A percentile compares a stretch with the other conserved stretches of the same genome.
phyloP scores from a whole-genome alignment of 1,140 invertebrate genomes.

The Ptiloglossa arizonensis region DNA sequence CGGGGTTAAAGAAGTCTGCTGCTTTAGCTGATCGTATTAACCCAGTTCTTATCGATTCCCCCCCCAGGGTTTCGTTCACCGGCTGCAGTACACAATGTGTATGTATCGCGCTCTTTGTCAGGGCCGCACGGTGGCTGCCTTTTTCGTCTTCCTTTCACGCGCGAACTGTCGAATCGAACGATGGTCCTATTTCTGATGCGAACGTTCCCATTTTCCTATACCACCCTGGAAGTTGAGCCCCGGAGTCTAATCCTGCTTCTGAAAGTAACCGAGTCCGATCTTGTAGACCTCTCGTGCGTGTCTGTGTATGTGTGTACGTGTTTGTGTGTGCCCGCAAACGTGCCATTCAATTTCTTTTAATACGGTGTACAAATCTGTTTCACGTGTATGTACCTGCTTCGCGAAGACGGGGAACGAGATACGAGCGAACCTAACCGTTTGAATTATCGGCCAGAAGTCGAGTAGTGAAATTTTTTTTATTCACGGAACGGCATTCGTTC shows the following conservation, averaged over 20 bases:
- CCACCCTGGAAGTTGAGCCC: background rate
- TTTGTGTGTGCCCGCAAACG: no score
- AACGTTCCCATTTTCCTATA: constrained; percentile 1
- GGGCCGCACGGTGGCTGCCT: background rate
- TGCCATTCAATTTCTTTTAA: background rate
- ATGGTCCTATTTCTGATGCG: constrained; percentile 11
- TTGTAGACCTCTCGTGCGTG: background rate
- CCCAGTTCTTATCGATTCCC: constrained; percentile 71
- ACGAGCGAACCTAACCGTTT: no score
- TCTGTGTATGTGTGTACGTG: no score
- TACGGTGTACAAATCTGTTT: no score
- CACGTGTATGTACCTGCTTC: no score
- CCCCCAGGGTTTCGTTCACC: constrained; percentile 51
- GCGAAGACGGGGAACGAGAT: no score
- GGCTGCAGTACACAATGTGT: background rate
- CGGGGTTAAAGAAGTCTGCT: constrained; percentile 31
- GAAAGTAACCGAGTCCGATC: background rate
- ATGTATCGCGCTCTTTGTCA: background rate
- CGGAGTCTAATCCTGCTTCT: background rate
- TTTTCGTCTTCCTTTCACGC: constrained; percentile 6
- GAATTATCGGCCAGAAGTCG: no score
- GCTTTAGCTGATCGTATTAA: constrained; percentile 72
- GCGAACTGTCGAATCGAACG: constrained; percentile 5
- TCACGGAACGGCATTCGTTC: no score
- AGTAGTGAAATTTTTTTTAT: no score